Conservation (phyloP, 2,113 vertebrate species). For the Epinephelus fuscoguttatus region DNA sequence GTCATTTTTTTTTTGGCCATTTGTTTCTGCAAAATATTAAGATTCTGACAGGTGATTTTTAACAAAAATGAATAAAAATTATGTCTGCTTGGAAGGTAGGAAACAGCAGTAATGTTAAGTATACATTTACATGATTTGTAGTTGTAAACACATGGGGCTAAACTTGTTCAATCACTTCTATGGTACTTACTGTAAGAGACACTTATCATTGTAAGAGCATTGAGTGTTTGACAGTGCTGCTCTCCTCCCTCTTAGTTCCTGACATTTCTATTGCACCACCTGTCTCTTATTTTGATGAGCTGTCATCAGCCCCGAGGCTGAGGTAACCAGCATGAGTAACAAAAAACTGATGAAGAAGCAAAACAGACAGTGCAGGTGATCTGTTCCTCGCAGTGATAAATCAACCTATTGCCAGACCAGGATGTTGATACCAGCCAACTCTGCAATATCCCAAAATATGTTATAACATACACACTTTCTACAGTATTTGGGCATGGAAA, state of each 20-base stretch:
- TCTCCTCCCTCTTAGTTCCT: neutral
- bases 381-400: neutral
- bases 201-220: neutral
- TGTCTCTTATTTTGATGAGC: slow-evolving; percentile 31
- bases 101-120: neutral
- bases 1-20: neutral
- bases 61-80: no score
- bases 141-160: neutral
- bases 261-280: slow-evolving; percentile 15
- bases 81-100: neutral
- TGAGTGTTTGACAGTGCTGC: neutral
- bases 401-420: neutral
- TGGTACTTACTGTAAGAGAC: neutral
- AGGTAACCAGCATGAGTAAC: slow-evolving; percentile 12
- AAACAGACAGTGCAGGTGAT: slow-evolving; percentile 18
- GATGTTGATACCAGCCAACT: neutral
- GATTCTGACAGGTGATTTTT: neutral
- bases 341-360: slow-evolving; percentile 15
- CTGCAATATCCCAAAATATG: neutral
- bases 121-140: neutral
- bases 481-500: neutral
- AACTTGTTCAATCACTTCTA: neutral
- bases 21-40: neutral
- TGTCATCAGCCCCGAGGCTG: slow-evolving; percentile 35
- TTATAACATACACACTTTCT: neutral